These are phyloP conservation scores for Pelodytes ibericus DNA, from an alignment of 2,797 vertebrate genomes.

Conservation along the genomic window DNA sequence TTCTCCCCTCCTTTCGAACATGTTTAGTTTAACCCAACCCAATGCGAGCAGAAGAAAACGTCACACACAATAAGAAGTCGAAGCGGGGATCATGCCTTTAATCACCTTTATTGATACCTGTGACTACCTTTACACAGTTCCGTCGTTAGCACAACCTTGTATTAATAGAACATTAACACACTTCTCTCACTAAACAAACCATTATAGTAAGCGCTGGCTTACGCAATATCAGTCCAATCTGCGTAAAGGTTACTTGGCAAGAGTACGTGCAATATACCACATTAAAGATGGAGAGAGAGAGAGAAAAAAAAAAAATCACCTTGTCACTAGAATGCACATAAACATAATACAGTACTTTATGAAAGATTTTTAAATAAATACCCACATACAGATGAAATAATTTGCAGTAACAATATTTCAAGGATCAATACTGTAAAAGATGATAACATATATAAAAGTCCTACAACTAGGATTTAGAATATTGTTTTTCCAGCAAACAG, in stretches of 20 bases:
- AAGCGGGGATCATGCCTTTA: conserved; percentile 56
- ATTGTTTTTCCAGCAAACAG: conserved; percentile 98
- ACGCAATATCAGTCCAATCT: conserved; percentile 77
- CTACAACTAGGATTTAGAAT: conserved; percentile 89
- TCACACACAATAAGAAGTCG: neutral
- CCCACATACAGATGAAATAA: conserved; percentile 88
- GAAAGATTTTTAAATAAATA: conserved; percentile 97
- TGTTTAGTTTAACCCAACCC: too few species aligned
- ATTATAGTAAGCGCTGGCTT: conserved; percentile 56
- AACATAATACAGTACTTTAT: conserved; percentile 93
- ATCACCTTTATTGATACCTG: conserved; percentile 90
- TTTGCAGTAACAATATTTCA: conserved; percentile 93
- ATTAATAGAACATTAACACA: conserved; percentile 75
- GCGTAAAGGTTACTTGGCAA: conserved; percentile 95
- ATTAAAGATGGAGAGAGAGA: too few species aligned
- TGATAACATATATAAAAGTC: conserved; percentile 85
- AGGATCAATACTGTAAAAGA: conserved; percentile 96
- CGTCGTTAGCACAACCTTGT: conserved; percentile 73
- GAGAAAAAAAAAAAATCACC: conserved; percentile 80
- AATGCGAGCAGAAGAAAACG: neutral
- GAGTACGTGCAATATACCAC: conserved; percentile 95
- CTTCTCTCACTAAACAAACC: conserved; percentile 55
- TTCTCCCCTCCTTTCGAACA: too few species aligned
- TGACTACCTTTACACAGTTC: conserved; percentile 90
- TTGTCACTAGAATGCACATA: conserved; percentile 94